Base-by-base conservation (phyloP, 2,797 vertebrate species). In the Varecia variegata region DNA sequence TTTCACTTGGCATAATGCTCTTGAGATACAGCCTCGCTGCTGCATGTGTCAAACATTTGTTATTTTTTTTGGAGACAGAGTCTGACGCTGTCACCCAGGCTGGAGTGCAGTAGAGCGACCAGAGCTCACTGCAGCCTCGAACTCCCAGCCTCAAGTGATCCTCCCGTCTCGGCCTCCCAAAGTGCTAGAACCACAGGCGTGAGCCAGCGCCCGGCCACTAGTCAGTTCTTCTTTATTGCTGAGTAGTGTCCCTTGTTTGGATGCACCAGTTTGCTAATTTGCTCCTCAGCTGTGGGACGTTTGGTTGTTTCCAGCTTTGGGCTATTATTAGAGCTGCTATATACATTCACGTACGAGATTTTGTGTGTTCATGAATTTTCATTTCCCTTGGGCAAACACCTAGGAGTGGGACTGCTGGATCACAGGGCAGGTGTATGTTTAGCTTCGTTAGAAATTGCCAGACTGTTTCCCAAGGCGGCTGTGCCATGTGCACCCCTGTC, bases 201-300 rank as follows among this genome's bases (percentile, higher is more conserved):
- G 17, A 35, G 62, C 32, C 62, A 18, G 7, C 32, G 4, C 32
- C 6, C 4, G 7, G 50, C 32, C 35, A 13, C 2, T 4, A 3
- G 7, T 38, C 11, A 3, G 32, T 12, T 25, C 47, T 30, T 32
- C 15, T 50, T 9, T 10, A n/a, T 43, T 5, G 38, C 60, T 18
- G 20, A 27, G 60, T 1, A 25, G 47, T 54, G 2, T 7, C 3
- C 20, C 0, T 5, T 3, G 35, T 20, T 12, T 32, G 12, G 40
- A 30, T 0, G 0, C 4, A 11, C 40, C 40, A 30, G 77, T 21
- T 20, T 12, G 32, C 3, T 43, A 8, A 25, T 13, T 47, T 2
- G 0, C 30, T 45, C 47, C 17, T 10, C 27, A 13, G 47, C 0
- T 79, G 60, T 54, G 52, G 35, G 35, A 68, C 47, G 12, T 13